These are phyloP conservation scores for Ciconia boyciana DNA, from an alignment of 2,113 vertebrate species.

Conservation along the genomic window DNA sequence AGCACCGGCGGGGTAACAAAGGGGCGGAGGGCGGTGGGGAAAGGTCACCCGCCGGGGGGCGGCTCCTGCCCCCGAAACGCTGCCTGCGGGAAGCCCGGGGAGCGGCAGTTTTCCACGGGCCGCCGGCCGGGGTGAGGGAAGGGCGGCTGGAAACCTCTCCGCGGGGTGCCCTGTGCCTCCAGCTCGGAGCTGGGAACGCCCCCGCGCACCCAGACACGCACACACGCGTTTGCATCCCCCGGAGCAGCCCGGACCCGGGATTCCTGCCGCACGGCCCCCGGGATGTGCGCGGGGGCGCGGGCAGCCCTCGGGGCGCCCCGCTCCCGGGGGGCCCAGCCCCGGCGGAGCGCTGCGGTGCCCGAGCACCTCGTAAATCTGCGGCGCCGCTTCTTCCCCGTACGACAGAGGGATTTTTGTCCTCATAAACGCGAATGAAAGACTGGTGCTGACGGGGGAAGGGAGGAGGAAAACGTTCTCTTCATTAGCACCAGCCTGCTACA, in stretches of 20 bases:
- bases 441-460: neutral
- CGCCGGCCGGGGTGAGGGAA: too few species aligned
- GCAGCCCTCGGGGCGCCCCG: rapidly evolving
- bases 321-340: rapidly evolving
- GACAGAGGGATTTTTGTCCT: neutral
- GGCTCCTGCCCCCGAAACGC: neutral
- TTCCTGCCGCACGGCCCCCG: neutral
- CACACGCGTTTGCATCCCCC: rapidly evolving
- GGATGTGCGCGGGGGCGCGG: rapidly evolving
- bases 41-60: neutral
- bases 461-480: neutral
- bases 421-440: neutral
- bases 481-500: neutral
- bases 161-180: too few species aligned
- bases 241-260: neutral
- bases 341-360: rapidly evolving
- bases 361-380: neutral
- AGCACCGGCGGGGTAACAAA: neutral
- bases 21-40: too few species aligned
- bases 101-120: neutral
- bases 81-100: neutral
- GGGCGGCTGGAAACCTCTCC: rapidly evolving
- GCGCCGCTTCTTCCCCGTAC: neutral
- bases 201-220: rapidly evolving
- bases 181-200: neutral